phyloP scores from a whole-genome alignment of 2,113 vertebrate genomes.

The Marcusenius ussheri region DNA sequence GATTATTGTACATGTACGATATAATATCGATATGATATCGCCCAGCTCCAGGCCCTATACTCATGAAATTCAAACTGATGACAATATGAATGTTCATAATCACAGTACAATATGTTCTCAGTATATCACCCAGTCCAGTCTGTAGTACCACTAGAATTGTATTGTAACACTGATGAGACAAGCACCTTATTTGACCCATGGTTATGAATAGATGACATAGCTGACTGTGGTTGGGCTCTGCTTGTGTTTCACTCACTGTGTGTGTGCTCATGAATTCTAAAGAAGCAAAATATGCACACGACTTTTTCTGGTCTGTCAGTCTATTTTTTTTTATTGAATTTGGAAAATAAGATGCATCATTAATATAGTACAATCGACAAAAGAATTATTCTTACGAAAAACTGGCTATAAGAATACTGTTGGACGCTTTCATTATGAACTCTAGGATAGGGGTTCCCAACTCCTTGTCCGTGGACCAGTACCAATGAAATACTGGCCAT shows the following conservation, averaged over 20 bases:
- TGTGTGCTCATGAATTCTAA: neutral
- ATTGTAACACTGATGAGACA: neutral
- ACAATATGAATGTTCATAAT: neutral
- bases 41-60: neutral
- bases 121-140: neutral
- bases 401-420: neutral
- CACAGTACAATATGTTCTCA: neutral
- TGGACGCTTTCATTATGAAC: neutral
- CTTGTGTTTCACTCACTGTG: neutral
- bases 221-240: neutral
- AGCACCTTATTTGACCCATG: neutral
- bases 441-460: neutral
- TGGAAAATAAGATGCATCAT: neutral
- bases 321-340: neutral
- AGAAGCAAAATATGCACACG: neutral
- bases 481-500: neutral
- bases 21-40: too few relatives aligned
- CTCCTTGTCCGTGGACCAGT: neutral
- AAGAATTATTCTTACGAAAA: neutral
- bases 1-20: too few relatives aligned
- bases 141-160: neutral
- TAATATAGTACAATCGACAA: neutral
- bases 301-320: neutral
- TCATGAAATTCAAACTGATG: neutral
- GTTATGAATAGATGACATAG: neutral